Conservation (phyloP, 2,888 invertebrate species). For the Eristalinus aeneus region DNA sequence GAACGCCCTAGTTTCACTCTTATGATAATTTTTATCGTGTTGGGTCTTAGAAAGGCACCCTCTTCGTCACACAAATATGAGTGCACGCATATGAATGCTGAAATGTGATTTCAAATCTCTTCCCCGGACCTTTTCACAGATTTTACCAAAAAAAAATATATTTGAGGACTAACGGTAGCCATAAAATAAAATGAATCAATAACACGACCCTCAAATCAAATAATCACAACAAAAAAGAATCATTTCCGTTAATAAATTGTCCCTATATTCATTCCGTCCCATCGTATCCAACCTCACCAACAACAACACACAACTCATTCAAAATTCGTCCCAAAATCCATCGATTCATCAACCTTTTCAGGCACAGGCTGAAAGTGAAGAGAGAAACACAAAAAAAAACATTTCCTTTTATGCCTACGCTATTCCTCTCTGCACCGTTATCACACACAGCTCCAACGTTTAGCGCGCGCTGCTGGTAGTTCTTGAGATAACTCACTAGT, state of each 20-base stretch:
- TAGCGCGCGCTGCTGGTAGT: neutral
- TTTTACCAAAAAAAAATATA: too few species aligned
- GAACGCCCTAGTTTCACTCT: too few species aligned
- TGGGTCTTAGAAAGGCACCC: too few species aligned
- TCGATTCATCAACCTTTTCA: constrained; percentile 19
- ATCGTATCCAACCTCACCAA: neutral
- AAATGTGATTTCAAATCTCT: too few species aligned
- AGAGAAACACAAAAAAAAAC: constrained; percentile 1
- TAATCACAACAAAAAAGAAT: neutral
- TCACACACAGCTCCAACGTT: neutral
- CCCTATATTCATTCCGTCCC: neutral
- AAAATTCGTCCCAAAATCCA: neutral
- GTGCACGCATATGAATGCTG: too few species aligned
- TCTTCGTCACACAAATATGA: too few species aligned
- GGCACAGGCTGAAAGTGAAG: neutral
- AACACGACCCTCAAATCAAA: too few species aligned
- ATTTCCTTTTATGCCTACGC: neutral
- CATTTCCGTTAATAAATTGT: neutral
- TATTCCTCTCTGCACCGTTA: constrained; percentile 13
- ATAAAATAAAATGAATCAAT: too few species aligned
- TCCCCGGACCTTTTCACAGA: too few species aligned
- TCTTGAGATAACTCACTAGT: constrained; percentile 5
- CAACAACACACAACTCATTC: neutral
- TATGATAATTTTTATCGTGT: too few species aligned
- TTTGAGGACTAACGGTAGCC: too few species aligned